phyloP scores from a whole-genome alignment of 2,113 vertebrate genomes.

The Notechis scutatus region DNA sequence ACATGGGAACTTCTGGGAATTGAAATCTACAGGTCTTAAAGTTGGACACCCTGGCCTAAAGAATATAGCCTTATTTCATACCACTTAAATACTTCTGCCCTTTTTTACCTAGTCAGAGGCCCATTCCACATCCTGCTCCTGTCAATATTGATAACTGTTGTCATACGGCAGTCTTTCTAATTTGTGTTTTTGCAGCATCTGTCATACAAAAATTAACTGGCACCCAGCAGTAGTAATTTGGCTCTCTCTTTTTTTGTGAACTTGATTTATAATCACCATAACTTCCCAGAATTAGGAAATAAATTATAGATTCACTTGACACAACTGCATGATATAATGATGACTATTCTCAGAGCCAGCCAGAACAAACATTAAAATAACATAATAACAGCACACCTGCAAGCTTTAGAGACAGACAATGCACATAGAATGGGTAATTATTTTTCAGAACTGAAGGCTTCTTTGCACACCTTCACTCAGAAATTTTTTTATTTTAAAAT shows the following conservation, averaged over 20 bases:
- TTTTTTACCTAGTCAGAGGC: neutral
- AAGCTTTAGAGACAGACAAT: neutral
- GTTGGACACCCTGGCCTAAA: neutral
- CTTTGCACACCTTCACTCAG: neutral
- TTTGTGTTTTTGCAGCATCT: neutral
- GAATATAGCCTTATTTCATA: neutral
- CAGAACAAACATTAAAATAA: slow-evolving; percentile 17
- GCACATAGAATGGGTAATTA: slow-evolving; percentile 1
- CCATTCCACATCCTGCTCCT: neutral
- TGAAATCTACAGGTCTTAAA: neutral
- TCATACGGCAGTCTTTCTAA: neutral
- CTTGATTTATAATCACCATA: slow-evolving; percentile 17
- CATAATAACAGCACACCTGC: slow-evolving; percentile 30
- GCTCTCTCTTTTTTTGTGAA: slow-evolving; percentile 2
- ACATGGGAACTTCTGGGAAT: neutral
- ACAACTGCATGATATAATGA: slow-evolving; percentile 9
- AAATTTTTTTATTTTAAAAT: slow-evolving; percentile 11
- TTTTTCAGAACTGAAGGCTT: slow-evolving; percentile 17
- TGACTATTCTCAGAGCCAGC: slow-evolving; percentile 7
- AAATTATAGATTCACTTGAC: neutral
- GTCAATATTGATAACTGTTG: neutral
- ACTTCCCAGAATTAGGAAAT: neutral
- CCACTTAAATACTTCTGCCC: neutral
- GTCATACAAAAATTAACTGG: neutral
- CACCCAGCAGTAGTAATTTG: neutral